Conservation (phyloP, 1,140 invertebrate species). For the silkworm (Bombyx mori) region ASM3026992v2 NC_085133.1:2857501-2858000, state of each 20-base stretch:
- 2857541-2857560: too few relatives aligned
- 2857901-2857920: conserved; percentile 4
- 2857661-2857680: too few relatives aligned
- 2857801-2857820: conserved; percentile 36
- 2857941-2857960: conserved; percentile 67
- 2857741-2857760: neutral
- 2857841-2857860: conserved; percentile 11
- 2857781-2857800: conserved; percentile 70
- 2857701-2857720: too few relatives aligned
- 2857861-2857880: conserved; percentile 4
- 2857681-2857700: too few relatives aligned
- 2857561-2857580: too few relatives aligned
- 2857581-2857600: too few relatives aligned
- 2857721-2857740: neutral
- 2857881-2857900: neutral
- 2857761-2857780: conserved; percentile 62
- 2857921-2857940: conserved; percentile 14
- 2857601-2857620: too few relatives aligned
- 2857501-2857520: too few relatives aligned
- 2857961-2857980: conserved; percentile 70
- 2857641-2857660: too few relatives aligned
- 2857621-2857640: too few relatives aligned
- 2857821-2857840: conserved; percentile 25
- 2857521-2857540: too few relatives aligned
- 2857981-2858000: conserved; percentile 58